phyloP scores from a whole-genome alignment of 2,113 vertebrate species.

The Chlamydotis undulata region DNA sequence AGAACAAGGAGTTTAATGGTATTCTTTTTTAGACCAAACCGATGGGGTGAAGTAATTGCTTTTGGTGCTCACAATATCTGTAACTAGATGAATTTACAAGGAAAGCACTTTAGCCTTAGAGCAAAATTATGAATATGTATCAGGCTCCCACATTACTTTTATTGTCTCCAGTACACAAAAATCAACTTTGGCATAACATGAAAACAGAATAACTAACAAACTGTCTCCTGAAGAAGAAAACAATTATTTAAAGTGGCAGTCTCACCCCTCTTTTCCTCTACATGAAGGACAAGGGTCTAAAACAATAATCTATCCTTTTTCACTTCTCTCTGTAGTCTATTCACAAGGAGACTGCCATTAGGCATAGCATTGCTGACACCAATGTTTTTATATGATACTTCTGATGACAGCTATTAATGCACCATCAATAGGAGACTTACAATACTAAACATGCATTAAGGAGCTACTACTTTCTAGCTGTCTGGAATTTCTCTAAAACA shows the following conservation, averaged over 20 bases:
- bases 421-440: constrained; percentile 44
- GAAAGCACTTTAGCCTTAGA: constrained; percentile 59
- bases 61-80: constrained; percentile 56
- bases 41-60: constrained; percentile 66
- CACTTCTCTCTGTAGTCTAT: constrained; percentile 21
- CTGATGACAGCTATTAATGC: constrained; percentile 58
- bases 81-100: constrained; percentile 55
- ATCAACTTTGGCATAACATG: constrained; percentile 56
- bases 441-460: constrained; percentile 54
- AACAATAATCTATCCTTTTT: constrained; percentile 37
- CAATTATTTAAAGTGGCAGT: constrained; percentile 54
- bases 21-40: constrained; percentile 62
- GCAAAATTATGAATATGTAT: constrained; percentile 58
- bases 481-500: constrained; percentile 50
- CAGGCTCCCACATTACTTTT: constrained; percentile 29
- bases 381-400: constrained; percentile 7
- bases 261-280: constrained; percentile 54
- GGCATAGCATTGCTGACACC: constrained; percentile 36
- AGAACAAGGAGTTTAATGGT: constrained; percentile 40
- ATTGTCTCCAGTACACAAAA: constrained; percentile 54
- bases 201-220: constrained; percentile 42
- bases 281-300: constrained; percentile 46
- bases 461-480: constrained; percentile 9
- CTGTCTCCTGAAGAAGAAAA: constrained; percentile 45
- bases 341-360: constrained; percentile 43